A percentile compares a stretch with the other conserved stretches of the same genome.
Conservation (phyloP, 2,797 vertebrate genomes). For the Avahi laniger region DNA sequence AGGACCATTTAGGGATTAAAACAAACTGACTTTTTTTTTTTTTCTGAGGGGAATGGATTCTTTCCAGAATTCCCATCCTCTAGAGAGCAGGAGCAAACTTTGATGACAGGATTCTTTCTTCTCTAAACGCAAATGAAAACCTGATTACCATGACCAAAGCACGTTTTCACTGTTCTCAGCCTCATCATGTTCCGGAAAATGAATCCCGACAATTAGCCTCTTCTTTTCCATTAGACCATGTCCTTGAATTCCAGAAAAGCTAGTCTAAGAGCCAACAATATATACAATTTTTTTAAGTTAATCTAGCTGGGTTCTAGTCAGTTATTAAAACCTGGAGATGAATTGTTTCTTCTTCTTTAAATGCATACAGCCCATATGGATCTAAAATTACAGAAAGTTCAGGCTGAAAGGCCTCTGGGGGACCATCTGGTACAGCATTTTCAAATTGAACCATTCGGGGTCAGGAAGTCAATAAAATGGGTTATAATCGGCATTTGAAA, state of each 20-base stretch:
- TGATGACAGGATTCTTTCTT: slow-evolving; percentile 48
- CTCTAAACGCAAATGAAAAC: slow-evolving; percentile 54
- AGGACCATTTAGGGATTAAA: slow-evolving; percentile 64
- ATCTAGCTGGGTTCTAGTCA: slow-evolving; percentile 28
- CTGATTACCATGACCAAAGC: not conserved
- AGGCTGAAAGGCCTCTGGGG: not conserved
- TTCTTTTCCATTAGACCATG: not conserved
- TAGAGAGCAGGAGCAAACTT: slow-evolving; percentile 8
- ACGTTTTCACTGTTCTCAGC: not conserved
- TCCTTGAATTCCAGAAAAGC: slow-evolving; percentile 46
- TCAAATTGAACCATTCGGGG: slow-evolving; percentile 14
- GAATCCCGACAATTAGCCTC: slow-evolving; percentile 20
- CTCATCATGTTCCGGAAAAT: not conserved
- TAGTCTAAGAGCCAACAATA: not conserved
- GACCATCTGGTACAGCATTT: not conserved
- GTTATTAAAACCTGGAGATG: slow-evolving; percentile 27
- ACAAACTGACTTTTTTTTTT: not conserved
- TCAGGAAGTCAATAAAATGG: slow-evolving; percentile 54
- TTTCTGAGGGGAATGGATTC: slow-evolving; percentile 3
- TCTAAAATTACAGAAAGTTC: slow-evolving; percentile 50
- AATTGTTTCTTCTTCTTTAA: slow-evolving; percentile 48
- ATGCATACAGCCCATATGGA: not conserved
- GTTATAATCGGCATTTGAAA: not conserved
- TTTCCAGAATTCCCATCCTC: slow-evolving; percentile 62
- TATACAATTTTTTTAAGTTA: not conserved